Evolutionary conservation across 2,113 vertebrate species (phyloP).

Genomic region (Megatriorchis doriae): DNA sequence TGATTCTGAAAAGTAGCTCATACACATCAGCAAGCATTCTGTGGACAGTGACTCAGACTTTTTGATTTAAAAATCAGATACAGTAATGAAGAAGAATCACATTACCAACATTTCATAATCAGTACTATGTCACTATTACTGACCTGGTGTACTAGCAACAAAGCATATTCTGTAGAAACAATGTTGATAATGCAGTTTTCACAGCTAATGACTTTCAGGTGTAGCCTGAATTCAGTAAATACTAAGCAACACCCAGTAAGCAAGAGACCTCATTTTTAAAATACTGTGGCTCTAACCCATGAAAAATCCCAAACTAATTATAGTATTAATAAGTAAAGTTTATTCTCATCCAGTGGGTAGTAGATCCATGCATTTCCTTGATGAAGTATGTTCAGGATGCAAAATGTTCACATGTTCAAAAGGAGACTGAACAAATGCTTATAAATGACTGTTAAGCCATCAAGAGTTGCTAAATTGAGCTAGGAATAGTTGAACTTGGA

Average conservation of each 20-base stretch:
- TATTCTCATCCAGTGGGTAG: background rate
- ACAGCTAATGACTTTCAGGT: background rate
- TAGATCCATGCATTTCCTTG: background rate
- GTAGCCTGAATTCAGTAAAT: background rate
- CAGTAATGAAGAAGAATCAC: background rate
- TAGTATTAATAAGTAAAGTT: background rate
- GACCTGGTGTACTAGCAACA: background rate
- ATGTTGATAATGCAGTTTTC: background rate
- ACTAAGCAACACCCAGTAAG: background rate
- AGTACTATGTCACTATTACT: fast-evolving
- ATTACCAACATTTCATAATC: background rate
- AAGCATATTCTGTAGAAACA: background rate
- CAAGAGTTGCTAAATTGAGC: background rate
- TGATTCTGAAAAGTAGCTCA: background rate
- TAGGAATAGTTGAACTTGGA: background rate
- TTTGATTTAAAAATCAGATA: background rate
- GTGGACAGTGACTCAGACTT: background rate
- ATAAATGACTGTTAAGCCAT: background rate
- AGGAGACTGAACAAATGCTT: background rate
- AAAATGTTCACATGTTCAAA: background rate
- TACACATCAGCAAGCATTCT: background rate
- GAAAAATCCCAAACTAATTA: background rate
- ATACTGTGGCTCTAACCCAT: background rate
- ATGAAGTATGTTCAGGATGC: background rate
- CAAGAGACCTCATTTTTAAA: background rate